Evolutionary conservation across 2,797 vertebrate genomes (phyloP).

Genomic region (Macropus fuliginosus): DNA sequence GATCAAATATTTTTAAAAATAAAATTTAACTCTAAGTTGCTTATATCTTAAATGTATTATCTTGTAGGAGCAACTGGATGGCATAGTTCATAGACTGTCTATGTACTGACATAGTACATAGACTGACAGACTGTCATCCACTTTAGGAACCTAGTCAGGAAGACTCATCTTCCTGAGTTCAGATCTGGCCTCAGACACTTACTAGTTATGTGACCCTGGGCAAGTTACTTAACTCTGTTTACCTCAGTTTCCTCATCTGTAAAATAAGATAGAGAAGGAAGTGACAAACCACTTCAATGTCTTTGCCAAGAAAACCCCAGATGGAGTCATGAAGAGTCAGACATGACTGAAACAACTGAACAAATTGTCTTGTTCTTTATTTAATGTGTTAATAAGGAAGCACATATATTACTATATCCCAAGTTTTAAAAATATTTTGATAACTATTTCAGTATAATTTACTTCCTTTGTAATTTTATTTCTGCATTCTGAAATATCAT

Average conservation of each 20-base stretch:
- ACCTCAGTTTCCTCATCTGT: background rate
- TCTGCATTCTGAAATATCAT: no score
- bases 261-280: background rate
- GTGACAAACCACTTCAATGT: background rate
- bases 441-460: background rate
- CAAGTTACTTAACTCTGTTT: background rate
- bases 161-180: background rate
- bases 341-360: background rate
- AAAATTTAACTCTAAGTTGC: background rate
- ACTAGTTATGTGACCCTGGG: background rate
- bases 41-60: background rate
- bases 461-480: no score
- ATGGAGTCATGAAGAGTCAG: background rate
- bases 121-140: no score
- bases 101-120: background rate
- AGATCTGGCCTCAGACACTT: background rate
- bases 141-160: background rate
- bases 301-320: background rate
- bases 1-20: background rate
- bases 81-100: background rate
- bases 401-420: background rate
- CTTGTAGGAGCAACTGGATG: background rate
- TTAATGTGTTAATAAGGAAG: background rate
- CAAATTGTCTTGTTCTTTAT: background rate
- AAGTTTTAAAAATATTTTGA: background rate